Percentiles rank a stretch among this genome's conserved stretches.
Conservation (phyloP, 1,140 invertebrate species). For the Drosophila lacertosa region DNA sequence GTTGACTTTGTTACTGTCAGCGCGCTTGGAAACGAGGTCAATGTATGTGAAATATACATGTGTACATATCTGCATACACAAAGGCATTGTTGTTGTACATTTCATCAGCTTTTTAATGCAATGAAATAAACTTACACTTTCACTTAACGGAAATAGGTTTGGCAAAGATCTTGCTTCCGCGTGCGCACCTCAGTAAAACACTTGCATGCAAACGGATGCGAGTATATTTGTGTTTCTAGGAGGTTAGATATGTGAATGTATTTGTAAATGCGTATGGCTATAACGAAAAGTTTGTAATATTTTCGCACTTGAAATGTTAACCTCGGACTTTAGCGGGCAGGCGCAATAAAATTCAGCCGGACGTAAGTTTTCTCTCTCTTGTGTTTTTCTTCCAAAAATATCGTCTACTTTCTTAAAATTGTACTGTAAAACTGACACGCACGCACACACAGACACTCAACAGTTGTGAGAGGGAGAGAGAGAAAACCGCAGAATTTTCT, state of each 20-base stretch:
- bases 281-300: slow-evolving; percentile 21
- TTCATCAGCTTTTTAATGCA: slow-evolving; percentile 3
- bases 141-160: slow-evolving; percentile 59
- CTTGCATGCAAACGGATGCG: slow-evolving; percentile 30
- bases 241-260: slow-evolving; percentile 17
- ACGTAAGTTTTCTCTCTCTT: slow-evolving; percentile 14
- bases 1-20: slow-evolving; percentile 61
- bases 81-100: slow-evolving; percentile 5
- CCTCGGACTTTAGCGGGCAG: slow-evolving; percentile 32
- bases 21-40: slow-evolving; percentile 64
- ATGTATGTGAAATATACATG: slow-evolving; percentile 40
- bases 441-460: slow-evolving; percentile 67
- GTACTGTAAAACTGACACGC: slow-evolving; percentile 70
- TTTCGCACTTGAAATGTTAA: slow-evolving; percentile 46
- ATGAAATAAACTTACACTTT: slow-evolving; percentile 68
- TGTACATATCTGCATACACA: slow-evolving; percentile 8
- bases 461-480: slow-evolving; percentile 36
- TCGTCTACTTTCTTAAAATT: slow-evolving; percentile 36
- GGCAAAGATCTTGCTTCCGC: slow-evolving; percentile 50
- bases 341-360: slow-evolving; percentile 19
- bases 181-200: slow-evolving; percentile 39
- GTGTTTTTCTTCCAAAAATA: slow-evolving; percentile 9
- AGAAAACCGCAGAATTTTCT: slow-evolving; percentile 50
- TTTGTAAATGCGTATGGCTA: slow-evolving; percentile 15
- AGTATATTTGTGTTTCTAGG: background rate